phyloP scores from a whole-genome alignment of 2,888 invertebrate genomes.

The Teleogryllus oceanicus region DNA sequence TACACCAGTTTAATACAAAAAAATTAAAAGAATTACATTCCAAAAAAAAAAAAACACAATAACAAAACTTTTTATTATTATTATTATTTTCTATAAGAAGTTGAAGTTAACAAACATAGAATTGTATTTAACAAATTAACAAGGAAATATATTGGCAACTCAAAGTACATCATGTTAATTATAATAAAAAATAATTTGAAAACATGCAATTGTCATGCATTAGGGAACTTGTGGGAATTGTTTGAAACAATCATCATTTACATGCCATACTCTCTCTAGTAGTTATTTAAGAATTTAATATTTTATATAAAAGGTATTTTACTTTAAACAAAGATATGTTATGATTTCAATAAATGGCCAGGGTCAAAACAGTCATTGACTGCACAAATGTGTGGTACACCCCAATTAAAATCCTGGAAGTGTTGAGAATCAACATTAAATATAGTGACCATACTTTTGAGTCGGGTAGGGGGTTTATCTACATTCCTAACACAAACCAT shows the following conservation, averaged over 20 bases:
- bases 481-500: too few species aligned
- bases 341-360: too few species aligned
- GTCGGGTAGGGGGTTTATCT: too few species aligned
- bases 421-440: too few species aligned
- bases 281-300: too few species aligned
- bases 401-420: too few species aligned
- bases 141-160: not conserved
- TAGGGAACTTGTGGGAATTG: not conserved
- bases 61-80: not conserved
- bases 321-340: too few species aligned
- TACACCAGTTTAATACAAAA: constrained; percentile 24
- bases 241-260: constrained; percentile 30
- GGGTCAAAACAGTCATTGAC: too few species aligned
- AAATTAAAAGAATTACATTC: constrained; percentile 5
- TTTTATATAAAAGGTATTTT: too few species aligned
- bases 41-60: not conserved
- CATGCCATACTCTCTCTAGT: too few species aligned
- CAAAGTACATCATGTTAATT: not conserved
- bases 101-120: constrained; percentile 9
- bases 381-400: too few species aligned
- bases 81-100: not conserved
- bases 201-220: constrained; percentile 27
- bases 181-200: not conserved
- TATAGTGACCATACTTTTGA: too few species aligned
- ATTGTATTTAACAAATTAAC: not conserved